phyloP scores from a whole-genome alignment of 2,888 invertebrate species.

The Eupsilia transversa region DNA sequence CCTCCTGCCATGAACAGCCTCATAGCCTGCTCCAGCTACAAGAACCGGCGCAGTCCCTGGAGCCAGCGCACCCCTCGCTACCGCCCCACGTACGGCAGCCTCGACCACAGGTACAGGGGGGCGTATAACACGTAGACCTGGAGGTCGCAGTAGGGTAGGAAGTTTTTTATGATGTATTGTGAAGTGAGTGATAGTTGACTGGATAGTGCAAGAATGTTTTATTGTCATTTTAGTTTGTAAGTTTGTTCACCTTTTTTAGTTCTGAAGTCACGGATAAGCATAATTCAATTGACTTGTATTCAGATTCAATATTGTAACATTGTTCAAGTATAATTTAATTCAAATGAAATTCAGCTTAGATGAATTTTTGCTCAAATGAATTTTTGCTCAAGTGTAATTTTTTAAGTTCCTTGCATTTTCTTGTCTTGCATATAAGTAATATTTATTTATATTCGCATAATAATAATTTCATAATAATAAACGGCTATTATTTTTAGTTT shows the following conservation, averaged over 20 bases:
- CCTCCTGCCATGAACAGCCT: constrained; percentile 94
- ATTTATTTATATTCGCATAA: constrained; percentile 36
- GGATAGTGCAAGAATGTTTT: constrained; percentile 5
- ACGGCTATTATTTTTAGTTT: not conserved
- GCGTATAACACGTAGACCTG: constrained; percentile 75
- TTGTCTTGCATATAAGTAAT: constrained; percentile 35
- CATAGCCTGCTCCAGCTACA: constrained; percentile 94
- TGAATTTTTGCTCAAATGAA: not conserved
- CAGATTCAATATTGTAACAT: not conserved
- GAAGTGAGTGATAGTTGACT: not conserved
- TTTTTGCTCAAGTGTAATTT: not conserved
- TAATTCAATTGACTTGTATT: not conserved
- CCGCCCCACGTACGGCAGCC: constrained; percentile 85
- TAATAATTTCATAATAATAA: constrained; percentile 3
- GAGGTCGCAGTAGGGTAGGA: constrained; percentile 20
- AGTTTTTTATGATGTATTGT: constrained; percentile 11
- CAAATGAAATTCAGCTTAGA: not conserved
- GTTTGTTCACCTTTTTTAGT: not conserved
- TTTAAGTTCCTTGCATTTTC: constrained; percentile 3
- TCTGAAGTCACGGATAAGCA: not conserved
- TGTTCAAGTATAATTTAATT: not conserved
- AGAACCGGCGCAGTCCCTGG: constrained; percentile 91
- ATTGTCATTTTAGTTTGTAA: not conserved
- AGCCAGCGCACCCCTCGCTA: constrained; percentile 84
- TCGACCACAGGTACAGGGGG: constrained; percentile 83